Conservation (phyloP, 1,140 invertebrate genomes). For the Cardiocondyla obscurior region DNA sequence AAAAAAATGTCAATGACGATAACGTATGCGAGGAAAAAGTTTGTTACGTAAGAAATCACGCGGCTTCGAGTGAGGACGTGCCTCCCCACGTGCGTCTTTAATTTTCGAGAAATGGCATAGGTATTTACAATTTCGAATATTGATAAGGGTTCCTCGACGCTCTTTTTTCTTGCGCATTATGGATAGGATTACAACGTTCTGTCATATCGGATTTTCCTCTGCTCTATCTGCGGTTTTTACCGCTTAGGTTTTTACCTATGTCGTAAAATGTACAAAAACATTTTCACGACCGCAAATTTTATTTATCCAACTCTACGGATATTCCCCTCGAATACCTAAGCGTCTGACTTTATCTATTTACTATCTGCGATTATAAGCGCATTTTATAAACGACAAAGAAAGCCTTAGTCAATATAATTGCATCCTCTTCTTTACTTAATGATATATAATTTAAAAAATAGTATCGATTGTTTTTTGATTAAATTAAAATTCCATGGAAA, state of each 20-base stretch:
- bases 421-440: not conserved
- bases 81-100: not conserved
- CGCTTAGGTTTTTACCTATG: too few species aligned
- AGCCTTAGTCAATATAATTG: not conserved
- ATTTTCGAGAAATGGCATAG: not conserved
- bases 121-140: not conserved
- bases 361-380: not conserved
- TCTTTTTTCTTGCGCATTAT: not conserved
- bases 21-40: not conserved
- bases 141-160: not conserved
- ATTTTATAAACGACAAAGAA: not conserved
- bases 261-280: not conserved
- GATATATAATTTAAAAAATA: not conserved
- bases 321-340: not conserved
- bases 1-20: not conserved
- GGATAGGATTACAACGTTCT: not conserved
- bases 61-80: not conserved
- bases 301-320: not conserved
- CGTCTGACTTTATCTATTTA: not conserved
- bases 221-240: not conserved
- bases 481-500: too few species aligned
- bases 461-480: not conserved
- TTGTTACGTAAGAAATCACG: not conserved
- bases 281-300: not conserved
- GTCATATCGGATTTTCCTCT: not conserved